These are phyloP conservation scores for Pterophyllum scalare DNA, from an alignment of 2,113 vertebrate genomes.

Conservation along the genomic window DNA sequence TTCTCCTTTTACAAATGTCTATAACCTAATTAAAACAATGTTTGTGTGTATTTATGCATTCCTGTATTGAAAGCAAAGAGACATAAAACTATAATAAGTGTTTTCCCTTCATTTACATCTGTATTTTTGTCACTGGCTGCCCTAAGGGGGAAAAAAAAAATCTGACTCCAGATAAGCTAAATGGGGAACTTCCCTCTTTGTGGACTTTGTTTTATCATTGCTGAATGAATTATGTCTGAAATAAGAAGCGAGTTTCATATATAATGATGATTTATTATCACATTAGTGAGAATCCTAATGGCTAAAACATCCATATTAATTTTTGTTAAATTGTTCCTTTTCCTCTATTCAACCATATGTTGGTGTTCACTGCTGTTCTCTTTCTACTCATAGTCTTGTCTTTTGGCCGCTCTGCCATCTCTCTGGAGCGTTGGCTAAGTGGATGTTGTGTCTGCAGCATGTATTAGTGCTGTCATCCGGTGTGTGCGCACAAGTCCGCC, in stretches of 20 bases:
- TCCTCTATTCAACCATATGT: neutral
- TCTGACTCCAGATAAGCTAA: neutral
- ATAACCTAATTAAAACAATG: neutral
- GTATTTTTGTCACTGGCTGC: neutral
- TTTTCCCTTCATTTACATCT: neutral
- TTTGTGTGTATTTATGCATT: neutral
- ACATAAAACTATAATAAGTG: neutral
- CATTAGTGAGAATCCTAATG: neutral
- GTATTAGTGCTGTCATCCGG: conserved; percentile 60
- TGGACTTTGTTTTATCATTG: neutral
- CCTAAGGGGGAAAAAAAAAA: too few relatives aligned
- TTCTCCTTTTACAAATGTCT: neutral
- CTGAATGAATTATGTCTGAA: neutral
- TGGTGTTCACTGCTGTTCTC: conserved; percentile 24
- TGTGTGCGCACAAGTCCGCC: conserved; percentile 30
- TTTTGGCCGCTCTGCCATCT: conserved; percentile 35
- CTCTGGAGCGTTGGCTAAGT: conserved; percentile 63
- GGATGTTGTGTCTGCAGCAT: conserved; percentile 74
- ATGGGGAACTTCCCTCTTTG: neutral
- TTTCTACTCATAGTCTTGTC: conserved; percentile 26
- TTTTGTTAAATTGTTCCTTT: neutral
- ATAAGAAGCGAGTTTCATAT: neutral
- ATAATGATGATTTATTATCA: neutral
- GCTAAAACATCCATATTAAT: neutral
- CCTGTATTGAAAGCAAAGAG: neutral